Evolutionary conservation across 1,140 invertebrate species (phyloP).

Genomic region (Zaprionus africanus): DNA sequence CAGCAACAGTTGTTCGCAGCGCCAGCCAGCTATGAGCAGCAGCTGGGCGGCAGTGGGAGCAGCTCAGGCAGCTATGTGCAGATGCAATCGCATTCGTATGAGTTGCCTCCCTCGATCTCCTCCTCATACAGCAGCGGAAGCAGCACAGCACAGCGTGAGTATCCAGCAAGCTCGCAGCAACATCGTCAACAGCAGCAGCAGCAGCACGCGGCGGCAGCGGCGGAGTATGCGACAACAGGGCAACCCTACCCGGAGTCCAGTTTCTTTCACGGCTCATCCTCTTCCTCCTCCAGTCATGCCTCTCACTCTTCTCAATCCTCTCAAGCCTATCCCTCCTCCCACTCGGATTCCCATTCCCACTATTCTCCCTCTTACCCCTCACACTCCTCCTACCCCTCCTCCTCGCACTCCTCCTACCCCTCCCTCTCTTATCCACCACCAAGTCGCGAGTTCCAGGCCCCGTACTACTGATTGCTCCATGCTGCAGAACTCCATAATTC

Average conservation of each 20-base stretch:
- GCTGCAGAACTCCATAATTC: conserved; percentile 9
- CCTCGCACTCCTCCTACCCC: neutral
- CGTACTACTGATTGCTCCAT: conserved; percentile 44
- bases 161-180: neutral
- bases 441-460: conserved; percentile 61
- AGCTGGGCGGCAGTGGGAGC: neutral
- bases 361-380: neutral
- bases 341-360: neutral
- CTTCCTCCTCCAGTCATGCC: neutral
- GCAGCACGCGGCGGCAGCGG: conserved; percentile 2
- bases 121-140: conserved; percentile 8
- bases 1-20: conserved; percentile 34
- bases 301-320: neutral
- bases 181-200: conserved; percentile 1
- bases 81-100: conserved; percentile 68
- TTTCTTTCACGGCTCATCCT: neutral
- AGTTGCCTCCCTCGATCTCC: conserved; percentile 40
- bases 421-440: conserved; percentile 19
- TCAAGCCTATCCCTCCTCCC: neutral
- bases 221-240: neutral
- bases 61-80: conserved; percentile 41
- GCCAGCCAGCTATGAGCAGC: conserved; percentile 10
- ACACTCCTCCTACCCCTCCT: neutral
- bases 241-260: neutral
- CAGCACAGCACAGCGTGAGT: conserved; percentile 27